These are phyloP conservation scores for Drosophila trapezifrons DNA, from an alignment of 1,140 invertebrate species.

Conservation along the genomic window DNA sequence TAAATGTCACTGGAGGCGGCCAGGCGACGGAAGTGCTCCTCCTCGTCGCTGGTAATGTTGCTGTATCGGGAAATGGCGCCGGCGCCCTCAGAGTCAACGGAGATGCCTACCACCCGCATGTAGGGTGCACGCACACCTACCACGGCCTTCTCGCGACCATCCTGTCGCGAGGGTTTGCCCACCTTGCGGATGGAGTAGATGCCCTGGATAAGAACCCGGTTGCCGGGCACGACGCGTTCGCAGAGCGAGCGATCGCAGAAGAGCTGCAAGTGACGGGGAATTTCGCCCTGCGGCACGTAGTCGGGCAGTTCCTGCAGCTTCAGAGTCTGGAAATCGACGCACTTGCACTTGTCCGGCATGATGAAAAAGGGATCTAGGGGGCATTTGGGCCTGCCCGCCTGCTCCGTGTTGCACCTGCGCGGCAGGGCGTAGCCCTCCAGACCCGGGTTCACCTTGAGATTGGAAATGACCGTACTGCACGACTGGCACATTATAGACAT, in stretches of 20 bases:
- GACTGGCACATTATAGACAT: conserved; percentile 98
- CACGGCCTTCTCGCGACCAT: conserved; percentile 92
- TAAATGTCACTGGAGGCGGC: conserved; percentile 94
- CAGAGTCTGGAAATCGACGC: conserved; percentile 93
- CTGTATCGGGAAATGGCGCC: conserved; percentile 86
- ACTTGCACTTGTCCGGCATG: conserved; percentile 98
- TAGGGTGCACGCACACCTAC: conserved; percentile 97
- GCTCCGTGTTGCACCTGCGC: conserved; percentile 96
- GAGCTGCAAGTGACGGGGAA: conserved; percentile 97
- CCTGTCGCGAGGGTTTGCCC: conserved; percentile 86
- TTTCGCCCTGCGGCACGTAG: conserved; percentile 98
- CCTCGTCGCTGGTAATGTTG: conserved; percentile 92
- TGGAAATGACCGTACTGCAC: conserved; percentile 94
- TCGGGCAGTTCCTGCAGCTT: conserved; percentile 99
- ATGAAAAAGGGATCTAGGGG: conserved; percentile 99
- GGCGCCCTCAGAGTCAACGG: conserved; percentile 92
- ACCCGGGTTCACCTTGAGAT: conserved; percentile 96
- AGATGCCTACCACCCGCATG: conserved; percentile 96
- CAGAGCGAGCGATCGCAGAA: conserved; percentile 98
- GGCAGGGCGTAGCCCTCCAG: conserved; percentile 98
- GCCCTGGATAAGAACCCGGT: conserved; percentile 96
- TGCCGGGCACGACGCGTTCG: conserved; percentile 98
- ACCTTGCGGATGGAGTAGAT: conserved; percentile 99
- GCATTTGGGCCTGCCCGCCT: conserved; percentile 95
- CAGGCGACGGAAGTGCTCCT: conserved; percentile 95